Evolutionary conservation across 2,888 invertebrate species (phyloP).

Genomic region (Calameuta idolon): DNA sequence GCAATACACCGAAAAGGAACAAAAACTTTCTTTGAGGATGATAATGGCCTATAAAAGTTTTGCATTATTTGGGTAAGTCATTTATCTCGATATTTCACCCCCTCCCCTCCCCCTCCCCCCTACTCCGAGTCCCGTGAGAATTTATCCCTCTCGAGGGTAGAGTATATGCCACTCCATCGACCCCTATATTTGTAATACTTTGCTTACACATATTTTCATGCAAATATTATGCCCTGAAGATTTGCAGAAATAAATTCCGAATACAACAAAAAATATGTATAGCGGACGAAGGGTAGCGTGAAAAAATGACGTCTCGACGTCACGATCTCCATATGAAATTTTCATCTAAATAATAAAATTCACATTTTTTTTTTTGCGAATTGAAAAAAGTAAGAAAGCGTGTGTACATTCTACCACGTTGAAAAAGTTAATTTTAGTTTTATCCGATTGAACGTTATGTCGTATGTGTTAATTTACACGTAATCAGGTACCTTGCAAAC

Average conservation of each 20-base stretch:
- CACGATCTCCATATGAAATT: not conserved
- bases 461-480: not conserved
- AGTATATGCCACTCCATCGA: slow-evolving; percentile 3
- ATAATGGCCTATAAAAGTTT: slow-evolving; percentile 95
- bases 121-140: not conserved
- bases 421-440: not conserved
- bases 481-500: not conserved
- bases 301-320: not conserved
- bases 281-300: not conserved
- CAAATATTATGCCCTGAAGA: not conserved
- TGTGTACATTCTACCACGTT: not conserved
- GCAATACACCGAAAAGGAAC: slow-evolving; percentile 87
- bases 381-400: not conserved
- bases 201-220: not conserved
- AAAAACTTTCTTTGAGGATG: slow-evolving; percentile 89
- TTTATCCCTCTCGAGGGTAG: not conserved
- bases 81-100: not conserved
- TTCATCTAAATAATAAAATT: not conserved
- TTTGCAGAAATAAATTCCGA: not conserved
- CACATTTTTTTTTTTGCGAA: not conserved
- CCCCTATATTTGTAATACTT: not conserved
- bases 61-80: slow-evolving; percentile 90
- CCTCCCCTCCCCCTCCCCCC: not conserved
- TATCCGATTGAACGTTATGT: not conserved
- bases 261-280: not conserved